Evolutionary conservation across 2,797 vertebrate genomes (phyloP), one percentile per base, ranked within the genome.

Genomic region (Falco cherrug): DNA sequence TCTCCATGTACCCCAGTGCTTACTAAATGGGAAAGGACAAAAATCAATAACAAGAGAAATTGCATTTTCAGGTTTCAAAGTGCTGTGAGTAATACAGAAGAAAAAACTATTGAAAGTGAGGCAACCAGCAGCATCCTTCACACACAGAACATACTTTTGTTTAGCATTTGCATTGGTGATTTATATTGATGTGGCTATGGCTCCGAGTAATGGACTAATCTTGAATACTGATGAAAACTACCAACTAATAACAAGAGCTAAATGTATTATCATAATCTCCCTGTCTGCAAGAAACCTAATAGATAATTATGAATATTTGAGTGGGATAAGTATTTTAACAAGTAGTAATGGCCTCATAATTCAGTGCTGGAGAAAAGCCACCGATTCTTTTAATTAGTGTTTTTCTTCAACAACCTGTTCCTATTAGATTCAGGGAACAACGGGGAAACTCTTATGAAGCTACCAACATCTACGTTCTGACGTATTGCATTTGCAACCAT

Each of bases 41-140:
- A 97, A 97, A 96, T 97, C 91, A 97, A 87, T 84, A 94, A 50
- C 20, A 81, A 94, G 74, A 96, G 61, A 96, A 97, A 97, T 86
- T 96, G 37, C 59, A 69, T 95, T 97, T 95, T 95, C 67, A 89
- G 84, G 19, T 74, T 93, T 94, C 76, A 69, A 92, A 89, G 67
- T 76, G 29, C 61, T 91, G 48, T 59, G 89, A 92, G 74, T 39
- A 96, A 88, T 51, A 33, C 59, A 93, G 79, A 82, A 84, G 41
- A 50, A 90, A 77, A 59, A 80, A 61, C 13, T 80, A 21, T 2
- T 39, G 39, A 26, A 39, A 39, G 29, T n/a, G 92, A 93, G 87
- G 67, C 15, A 91, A 78, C 13, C 39, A 76, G 16, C 45, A 80
- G 20, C 19, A 13, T 41, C 56, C 57, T 89, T 89, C 70, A 81